These are phyloP conservation scores for Bolborhynchus lineola DNA, from an alignment of 2,113 vertebrate species.

Conservation along the genomic window DNA sequence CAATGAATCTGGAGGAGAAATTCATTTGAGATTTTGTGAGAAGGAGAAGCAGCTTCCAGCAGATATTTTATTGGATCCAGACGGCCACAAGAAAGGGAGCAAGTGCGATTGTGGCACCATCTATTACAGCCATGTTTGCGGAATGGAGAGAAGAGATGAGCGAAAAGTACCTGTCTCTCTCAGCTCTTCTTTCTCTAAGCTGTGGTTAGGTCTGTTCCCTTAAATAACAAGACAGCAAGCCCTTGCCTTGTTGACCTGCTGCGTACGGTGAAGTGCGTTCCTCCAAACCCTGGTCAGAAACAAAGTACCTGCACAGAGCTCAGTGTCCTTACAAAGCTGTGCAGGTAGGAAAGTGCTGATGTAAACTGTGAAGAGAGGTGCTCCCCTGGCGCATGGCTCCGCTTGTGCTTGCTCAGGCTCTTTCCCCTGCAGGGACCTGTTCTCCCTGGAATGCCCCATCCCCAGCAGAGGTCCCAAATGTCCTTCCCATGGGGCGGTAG, in stretches of 20 bases:
- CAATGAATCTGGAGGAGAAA: neutral
- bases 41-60: conserved; percentile 15
- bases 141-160: conserved; percentile 30
- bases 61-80: conserved; percentile 4
- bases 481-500: neutral
- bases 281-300: neutral
- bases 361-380: conserved; percentile 39
- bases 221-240: neutral
- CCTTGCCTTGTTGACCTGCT: neutral
- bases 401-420: conserved; percentile 5
- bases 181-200: conserved; percentile 19
- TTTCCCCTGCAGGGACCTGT: conserved; percentile 36
- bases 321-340: neutral
- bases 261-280: neutral
- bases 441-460: conserved; percentile 52
- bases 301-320: conserved; percentile 22
- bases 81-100: neutral
- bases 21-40: conserved; percentile 7
- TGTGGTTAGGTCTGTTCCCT: neutral
- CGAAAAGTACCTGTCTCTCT: neutral
- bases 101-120: neutral
- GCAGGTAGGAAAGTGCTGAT: conserved; percentile 48
- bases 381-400: neutral
- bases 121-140: conserved; percentile 4
- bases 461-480: conserved; percentile 10